Evolutionary conservation across 2,113 vertebrate genomes (phyloP).

Genomic region (Macroglossus sobrinus): DNA sequence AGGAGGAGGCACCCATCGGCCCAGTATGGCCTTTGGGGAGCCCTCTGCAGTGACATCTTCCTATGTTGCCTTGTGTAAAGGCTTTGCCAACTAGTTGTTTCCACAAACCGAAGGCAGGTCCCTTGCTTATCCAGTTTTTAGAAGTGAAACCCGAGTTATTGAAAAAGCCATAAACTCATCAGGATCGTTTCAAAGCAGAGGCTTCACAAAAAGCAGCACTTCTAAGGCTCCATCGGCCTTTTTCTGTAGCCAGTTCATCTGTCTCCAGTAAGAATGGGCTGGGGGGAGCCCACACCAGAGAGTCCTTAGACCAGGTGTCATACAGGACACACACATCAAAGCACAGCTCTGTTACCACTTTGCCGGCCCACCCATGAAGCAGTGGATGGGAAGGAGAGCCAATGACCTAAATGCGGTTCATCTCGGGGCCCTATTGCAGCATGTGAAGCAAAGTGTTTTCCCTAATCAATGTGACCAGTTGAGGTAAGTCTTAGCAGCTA

Average conservation of each 20-base stretch:
- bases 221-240: neutral
- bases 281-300: fast-evolving
- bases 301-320: fast-evolving
- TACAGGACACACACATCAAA: fast-evolving
- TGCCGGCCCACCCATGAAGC: neutral
- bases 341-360: neutral
- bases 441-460: neutral
- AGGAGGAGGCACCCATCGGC: fast-evolving
- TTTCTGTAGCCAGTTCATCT: neutral
- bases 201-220: neutral
- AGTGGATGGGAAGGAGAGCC: no score
- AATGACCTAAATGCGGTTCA: fast-evolving
- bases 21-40: fast-evolving
- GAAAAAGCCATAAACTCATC: neutral
- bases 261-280: fast-evolving
- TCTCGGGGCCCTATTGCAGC: fast-evolving
- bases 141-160: neutral
- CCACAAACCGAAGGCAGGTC: neutral
- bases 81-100: neutral
- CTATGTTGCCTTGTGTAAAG: no score
- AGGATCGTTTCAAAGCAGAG: neutral
- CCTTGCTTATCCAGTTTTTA: neutral
- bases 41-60: fast-evolving
- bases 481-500: neutral
- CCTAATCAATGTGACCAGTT: neutral